These are phyloP conservation scores for Rhopalosiphum padi DNA, from an alignment of 1,140 invertebrate genomes.

Conservation along the genomic window DNA sequence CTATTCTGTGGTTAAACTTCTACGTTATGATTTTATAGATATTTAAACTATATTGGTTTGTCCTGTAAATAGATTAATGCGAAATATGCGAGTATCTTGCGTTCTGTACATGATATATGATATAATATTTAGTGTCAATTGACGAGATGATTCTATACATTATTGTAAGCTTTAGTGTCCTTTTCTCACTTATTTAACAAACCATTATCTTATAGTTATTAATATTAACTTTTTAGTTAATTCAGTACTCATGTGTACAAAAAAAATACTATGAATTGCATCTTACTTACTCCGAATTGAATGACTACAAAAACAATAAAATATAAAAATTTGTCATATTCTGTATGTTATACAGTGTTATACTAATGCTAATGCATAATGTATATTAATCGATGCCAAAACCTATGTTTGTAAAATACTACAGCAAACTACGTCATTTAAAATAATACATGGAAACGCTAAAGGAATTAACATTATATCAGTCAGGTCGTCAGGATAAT, in stretches of 20 bases:
- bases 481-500: not conserved
- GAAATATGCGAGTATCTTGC: no score
- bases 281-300: not conserved
- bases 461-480: not conserved
- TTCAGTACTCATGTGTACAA: not conserved
- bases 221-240: not conserved
- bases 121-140: no score
- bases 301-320: not conserved
- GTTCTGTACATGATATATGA: not conserved
- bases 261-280: not conserved
- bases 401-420: not conserved
- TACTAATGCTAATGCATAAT: not conserved
- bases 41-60: not conserved
- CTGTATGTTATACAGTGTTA: not conserved
- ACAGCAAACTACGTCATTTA: no score
- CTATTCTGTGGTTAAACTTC: no score
- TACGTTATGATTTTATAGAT: no score
- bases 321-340: not conserved
- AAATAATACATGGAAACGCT: not conserved
- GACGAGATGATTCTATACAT: no score
- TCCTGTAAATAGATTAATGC: not conserved
- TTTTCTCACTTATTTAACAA: not conserved
- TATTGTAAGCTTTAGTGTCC: not conserved
- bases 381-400: not conserved
- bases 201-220: no score